Conservation (phyloP, 2,888 invertebrate species). For the Volucella inanis region DNA sequence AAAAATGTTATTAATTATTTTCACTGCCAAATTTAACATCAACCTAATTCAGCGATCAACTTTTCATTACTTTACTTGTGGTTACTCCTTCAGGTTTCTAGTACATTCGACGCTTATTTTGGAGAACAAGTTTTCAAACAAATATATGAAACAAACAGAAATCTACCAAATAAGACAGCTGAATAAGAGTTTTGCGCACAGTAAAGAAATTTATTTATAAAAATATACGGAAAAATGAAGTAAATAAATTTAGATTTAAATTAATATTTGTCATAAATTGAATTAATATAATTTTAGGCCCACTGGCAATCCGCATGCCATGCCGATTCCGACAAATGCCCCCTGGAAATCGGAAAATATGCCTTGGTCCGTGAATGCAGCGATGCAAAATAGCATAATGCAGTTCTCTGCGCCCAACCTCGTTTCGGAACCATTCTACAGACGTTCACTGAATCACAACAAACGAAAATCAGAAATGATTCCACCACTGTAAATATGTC, state of each 20-base stretch:
- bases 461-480: slow-evolving; percentile 81
- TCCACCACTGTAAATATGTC: slow-evolving; percentile 84
- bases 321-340: slow-evolving; percentile 77
- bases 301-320: slow-evolving; percentile 72
- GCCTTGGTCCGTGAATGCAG: slow-evolving; percentile 84
- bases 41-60: neutral
- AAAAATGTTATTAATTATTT: too few relatives aligned
- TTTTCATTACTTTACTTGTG: neutral
- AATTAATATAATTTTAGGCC: slow-evolving; percentile 30
- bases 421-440: slow-evolving; percentile 30
- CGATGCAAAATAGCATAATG: slow-evolving; percentile 82
- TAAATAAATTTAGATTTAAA: slow-evolving; percentile 16
- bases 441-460: slow-evolving; percentile 77
- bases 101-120: slow-evolving; percentile 49
- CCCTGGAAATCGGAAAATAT: slow-evolving; percentile 84
- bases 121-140: slow-evolving; percentile 18
- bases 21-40: too few relatives aligned
- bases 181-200: slow-evolving; percentile 26
- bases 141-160: slow-evolving; percentile 50
- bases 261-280: neutral
- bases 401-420: slow-evolving; percentile 76
- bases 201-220: slow-evolving; percentile 25
- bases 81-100: slow-evolving; percentile 31
- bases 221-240: slow-evolving; percentile 54
- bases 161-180: slow-evolving; percentile 52